Percentiles rank a stretch among this genome's conserved stretches.
Evolutionary conservation across 1,140 invertebrate genomes (phyloP).

Genomic region (Heliconius eleuchia): DNA sequence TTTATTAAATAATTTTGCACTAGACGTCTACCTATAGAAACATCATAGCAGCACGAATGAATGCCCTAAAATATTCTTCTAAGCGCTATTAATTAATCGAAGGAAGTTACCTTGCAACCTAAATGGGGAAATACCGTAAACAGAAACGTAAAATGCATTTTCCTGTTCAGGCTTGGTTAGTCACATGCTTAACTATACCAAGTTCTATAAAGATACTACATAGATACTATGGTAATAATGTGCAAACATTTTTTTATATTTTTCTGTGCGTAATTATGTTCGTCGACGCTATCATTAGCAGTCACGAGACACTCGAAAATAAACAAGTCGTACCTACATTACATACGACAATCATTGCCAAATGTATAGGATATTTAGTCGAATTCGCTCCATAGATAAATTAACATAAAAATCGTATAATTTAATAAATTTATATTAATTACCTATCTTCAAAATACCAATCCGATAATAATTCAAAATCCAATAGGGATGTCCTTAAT

Average conservation of each 20-base stretch:
- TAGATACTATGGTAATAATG: neutral
- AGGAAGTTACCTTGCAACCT: conserved; percentile 6
- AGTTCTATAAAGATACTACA: neutral
- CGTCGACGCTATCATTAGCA: conserved; percentile 37
- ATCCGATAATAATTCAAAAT: too few relatives aligned
- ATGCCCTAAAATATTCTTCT: neutral
- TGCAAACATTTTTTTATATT: neutral
- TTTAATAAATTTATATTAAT: too few relatives aligned
- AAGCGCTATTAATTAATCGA: neutral
- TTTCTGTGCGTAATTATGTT: conserved; percentile 30
- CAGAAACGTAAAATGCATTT: neutral
- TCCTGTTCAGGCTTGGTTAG: neutral
- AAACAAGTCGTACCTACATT: conserved; percentile 51
- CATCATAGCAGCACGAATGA: neutral
- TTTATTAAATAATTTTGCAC: neutral
- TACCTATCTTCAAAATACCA: too few relatives aligned
- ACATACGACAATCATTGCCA: conserved; percentile 46
- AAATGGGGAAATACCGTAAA: conserved; percentile 11
- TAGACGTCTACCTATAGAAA: neutral
- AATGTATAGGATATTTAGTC: conserved; percentile 36
- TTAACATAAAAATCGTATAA: too few relatives aligned
- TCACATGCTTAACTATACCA: neutral
- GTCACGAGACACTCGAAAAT: conserved; percentile 65
- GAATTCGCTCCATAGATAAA: neutral
- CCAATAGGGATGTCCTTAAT: too few relatives aligned